A percentile compares a stretch with the other conserved stretches of the same genome.
Conservation (phyloP, 64 coral and sea anemone species). For the Dendrophyllia cribrosa region DNA sequence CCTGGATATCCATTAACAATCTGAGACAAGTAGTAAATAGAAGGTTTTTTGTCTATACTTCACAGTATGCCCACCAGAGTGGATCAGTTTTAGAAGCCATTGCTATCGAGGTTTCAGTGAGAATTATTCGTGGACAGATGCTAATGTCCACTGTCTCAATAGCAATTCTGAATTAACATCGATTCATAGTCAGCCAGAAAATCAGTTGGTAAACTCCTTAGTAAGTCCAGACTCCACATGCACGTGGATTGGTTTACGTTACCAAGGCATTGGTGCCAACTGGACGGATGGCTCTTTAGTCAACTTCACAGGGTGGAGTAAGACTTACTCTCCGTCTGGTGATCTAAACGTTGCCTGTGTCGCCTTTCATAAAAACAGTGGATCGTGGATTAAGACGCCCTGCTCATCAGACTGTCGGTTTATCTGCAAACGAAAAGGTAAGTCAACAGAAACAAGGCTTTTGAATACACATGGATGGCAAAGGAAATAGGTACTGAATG, state of each 20-base stretch:
- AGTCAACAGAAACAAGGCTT: neutral
- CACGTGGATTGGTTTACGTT: constrained; percentile 6
- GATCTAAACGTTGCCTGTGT: neutral
- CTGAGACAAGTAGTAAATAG: no score
- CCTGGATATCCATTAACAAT: no score
- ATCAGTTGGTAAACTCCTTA: neutral
- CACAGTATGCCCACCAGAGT: neutral
- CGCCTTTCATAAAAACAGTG: neutral
- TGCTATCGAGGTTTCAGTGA: neutral
- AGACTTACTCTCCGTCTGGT: neutral
- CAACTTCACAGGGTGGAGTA: neutral
- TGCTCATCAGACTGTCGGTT: neutral
- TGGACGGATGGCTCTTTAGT: neutral
- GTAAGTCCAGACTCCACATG: neutral
- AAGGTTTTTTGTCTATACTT: neutral
- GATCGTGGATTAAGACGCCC: neutral
- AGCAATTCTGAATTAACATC: neutral
- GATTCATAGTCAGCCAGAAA: neutral
- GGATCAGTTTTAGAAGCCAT: neutral
- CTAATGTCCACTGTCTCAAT: neutral
- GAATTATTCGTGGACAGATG: neutral
- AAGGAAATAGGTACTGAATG: no score
- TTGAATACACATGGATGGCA: no score
- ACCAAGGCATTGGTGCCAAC: neutral
- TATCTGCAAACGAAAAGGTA: constrained; percentile 20